Conservation (phyloP, 53 echinoderm and acorn worm species). For the Luidia sarsii region DNA sequence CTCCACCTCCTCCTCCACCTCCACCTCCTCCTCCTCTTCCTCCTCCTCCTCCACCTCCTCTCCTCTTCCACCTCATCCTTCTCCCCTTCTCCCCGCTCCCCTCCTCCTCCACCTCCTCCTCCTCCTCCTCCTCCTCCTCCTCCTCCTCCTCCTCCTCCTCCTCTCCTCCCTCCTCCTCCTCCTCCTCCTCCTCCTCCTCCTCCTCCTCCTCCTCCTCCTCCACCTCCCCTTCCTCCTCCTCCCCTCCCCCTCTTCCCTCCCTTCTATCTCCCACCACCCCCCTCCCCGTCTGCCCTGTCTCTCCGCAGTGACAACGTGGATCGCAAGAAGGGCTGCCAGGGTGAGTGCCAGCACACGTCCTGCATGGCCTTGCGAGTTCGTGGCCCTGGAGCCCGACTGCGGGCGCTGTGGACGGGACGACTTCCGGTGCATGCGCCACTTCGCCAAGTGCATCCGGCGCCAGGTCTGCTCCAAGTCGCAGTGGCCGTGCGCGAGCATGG, state of each 20-base stretch:
- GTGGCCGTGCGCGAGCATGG: slow-evolving; percentile 85
- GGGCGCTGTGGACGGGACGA: slow-evolving; percentile 77
- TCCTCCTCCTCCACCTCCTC: background rate
- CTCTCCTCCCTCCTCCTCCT: background rate
- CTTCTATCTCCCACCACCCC: background rate
- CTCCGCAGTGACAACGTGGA: slow-evolving; percentile 83
- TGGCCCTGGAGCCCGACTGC: slow-evolving; percentile 80
- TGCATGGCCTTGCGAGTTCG: slow-evolving; percentile 90
- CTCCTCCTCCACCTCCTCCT: background rate
- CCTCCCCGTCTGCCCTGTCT: background rate
- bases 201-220: background rate
- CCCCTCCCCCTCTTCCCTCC: too few relatives aligned
- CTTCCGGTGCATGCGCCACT: slow-evolving; percentile 79
- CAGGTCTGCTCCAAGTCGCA: slow-evolving; percentile 73
- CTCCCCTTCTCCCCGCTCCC: too few relatives aligned
- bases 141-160: background rate
- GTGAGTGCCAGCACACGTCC: slow-evolving; percentile 95
- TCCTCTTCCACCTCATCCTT: background rate
- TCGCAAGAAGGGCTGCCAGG: slow-evolving; percentile 77
- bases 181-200: background rate
- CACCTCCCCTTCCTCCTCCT: background rate
- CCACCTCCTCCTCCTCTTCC: background rate
- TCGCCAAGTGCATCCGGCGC: slow-evolving; percentile 83
- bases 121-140: background rate
- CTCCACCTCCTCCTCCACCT: background rate